Evolutionary conservation across 2,888 invertebrate species (phyloP), one percentile per base, ranked within the genome.

Genomic region (Patella pellucida): DNA sequence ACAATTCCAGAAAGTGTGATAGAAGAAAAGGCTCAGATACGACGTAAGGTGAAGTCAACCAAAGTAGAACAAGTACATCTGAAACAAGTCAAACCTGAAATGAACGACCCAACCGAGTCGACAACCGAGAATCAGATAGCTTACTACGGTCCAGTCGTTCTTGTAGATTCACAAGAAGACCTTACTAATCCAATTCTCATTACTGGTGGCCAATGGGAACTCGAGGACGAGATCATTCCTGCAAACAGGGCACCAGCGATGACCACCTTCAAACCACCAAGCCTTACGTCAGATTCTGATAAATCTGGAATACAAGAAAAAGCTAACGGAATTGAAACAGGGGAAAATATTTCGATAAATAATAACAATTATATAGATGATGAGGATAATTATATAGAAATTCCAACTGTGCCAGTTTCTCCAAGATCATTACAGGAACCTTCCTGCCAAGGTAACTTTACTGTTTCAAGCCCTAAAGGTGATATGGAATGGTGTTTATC

Each of bases 111-210:
- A 12, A 12, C 62, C 23, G 62, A 62, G 11, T 62, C 19, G 11
- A 62, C 11, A 12, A 23, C 23, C 15, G 19, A 62, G 19, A 23
- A 62, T 19, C 62, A 62, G 62, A 62, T 62, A 23, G 62, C 62
- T 62, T 62, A 62, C 23, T 62, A 23, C 62, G 62, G 62, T 14
- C 62, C 62, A 23, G 62, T 62, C 62, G 62, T 62, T 62, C 62
- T 62, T 3, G 23, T 23, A 23, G 62, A n/a, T 23, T 62, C 62
- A 11, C 19, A 23, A 19, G 62, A 62, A 41, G 41, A 41, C 9
- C 41, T 41, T 41, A 41, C 41, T 41, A 41, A 41, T 41, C 41
- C 41, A 9, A 9, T 9, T 41, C 41, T 41, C 7, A 9, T 7
- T 41, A 41, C 41, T 41, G 41, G 9, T 41, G 41, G 41, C 41